Evolutionary conservation across 2,797 vertebrate genomes (phyloP), one percentile per base, ranked within the genome.

Genomic region (Huso huso): DNA sequence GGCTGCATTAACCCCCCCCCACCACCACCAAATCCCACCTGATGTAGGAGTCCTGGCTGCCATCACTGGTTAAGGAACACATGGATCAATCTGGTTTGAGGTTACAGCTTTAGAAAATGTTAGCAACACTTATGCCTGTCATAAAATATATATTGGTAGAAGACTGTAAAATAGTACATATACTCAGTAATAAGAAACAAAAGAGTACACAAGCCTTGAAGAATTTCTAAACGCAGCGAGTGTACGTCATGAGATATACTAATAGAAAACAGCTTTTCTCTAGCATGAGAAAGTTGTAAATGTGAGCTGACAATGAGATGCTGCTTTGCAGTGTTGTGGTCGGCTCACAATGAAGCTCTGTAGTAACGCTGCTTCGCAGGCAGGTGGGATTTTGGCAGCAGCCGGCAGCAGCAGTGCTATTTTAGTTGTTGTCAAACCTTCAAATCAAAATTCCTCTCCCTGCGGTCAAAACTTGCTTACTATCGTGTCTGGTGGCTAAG

Each of bases 401-500:
- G 7, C 7, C 51, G 51, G 55, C 61, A 55, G 12, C 52, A 55
- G 52, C 12, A 55, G 52, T 55, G 52, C 18, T 37, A 18, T 62
- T 62, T n/a, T 48, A 48, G 48, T 15, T 61, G 7, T 7, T 62
- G 13, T 62, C 48, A 62, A 12, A 62, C 48, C 18, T 15, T 62
- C 1, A 62, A 62, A 62, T 62, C 53, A 55, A 55, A n/a, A 37
- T 37, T 37, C 37, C n/a, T 55, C 53, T 4, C n/a, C n/a, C 53
- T 55, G 53, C 6, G 53, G 53, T 55, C n/a, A 55, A 55, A 55
- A 55, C n/a, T 10, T 62, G 18, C 13, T 62, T n/a, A 37, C 61
- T 62, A 37, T 62, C 61, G 13, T 62, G n/a, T 62, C 59, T 23
- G 61, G 7, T 62, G 61, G 61, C 15, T 62, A 7, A 37, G 61